phyloP scores from a whole-genome alignment of 2,888 invertebrate genomes.

The Tineola bisselliella region DNA sequence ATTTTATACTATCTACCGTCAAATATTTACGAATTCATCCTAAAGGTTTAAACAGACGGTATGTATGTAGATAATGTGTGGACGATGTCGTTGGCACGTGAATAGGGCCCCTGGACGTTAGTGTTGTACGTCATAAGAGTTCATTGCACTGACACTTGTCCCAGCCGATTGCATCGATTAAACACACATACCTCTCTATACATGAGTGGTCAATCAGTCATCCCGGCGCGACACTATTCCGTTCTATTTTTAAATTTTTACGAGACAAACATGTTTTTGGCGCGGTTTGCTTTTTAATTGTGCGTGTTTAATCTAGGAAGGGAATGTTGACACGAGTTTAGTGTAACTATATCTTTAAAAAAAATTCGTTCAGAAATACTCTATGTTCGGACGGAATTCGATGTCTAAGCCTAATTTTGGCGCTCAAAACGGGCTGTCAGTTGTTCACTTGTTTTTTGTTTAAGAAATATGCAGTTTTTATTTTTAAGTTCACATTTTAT shows the following conservation, averaged over 20 bases:
- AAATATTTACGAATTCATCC: neutral
- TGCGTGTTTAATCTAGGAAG: no score
- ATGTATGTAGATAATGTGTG: neutral
- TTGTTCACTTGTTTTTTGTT: no score
- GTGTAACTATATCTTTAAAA: no score
- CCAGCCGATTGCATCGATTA: slow-evolving; percentile 31
- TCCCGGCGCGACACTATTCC: neutral
- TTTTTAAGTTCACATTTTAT: no score
- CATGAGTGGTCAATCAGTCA: slow-evolving; percentile 1
- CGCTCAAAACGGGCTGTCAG: no score
- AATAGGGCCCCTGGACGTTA: slow-evolving; percentile 1
- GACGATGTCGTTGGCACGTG: neutral
- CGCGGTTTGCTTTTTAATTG: no score
- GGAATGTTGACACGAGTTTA: no score
- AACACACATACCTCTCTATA: slow-evolving; percentile 25
- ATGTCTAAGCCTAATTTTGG: no score
- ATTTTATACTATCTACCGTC: no score
- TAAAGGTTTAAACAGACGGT: neutral
- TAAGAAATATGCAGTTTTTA: no score
- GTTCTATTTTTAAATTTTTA: slow-evolving; percentile 4
- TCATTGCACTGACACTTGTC: slow-evolving; percentile 31
- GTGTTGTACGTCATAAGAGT: slow-evolving; percentile 30
- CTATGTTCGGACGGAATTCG: no score
- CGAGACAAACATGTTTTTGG: slow-evolving; percentile 11
- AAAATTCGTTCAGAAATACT: no score